Percentiles rank a stretch among this genome's conserved stretches.
Conservation (phyloP, 2,888 invertebrate species). For the Sinotaia quadrata region DNA sequence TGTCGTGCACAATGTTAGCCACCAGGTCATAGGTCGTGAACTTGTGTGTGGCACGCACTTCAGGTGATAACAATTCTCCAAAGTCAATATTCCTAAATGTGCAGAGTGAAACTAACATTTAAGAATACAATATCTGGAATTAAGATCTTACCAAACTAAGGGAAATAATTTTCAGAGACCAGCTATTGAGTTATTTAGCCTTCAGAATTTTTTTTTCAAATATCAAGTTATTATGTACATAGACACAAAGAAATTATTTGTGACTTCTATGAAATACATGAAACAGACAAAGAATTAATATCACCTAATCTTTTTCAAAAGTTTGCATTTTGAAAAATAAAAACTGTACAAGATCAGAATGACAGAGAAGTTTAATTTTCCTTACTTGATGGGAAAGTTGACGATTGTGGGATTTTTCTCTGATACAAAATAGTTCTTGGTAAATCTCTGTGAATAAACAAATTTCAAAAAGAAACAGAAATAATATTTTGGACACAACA, state of each 20-base stretch:
- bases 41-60: constrained; percentile 75
- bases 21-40: constrained; percentile 95
- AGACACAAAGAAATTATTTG: too few species aligned
- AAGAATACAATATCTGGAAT: too few species aligned
- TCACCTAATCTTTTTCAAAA: not conserved
- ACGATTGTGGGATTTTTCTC: constrained; percentile 99
- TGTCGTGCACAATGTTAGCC: constrained; percentile 99
- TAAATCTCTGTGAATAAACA: constrained; percentile 82
- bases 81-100: constrained; percentile 91
- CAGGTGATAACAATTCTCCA: constrained; percentile 91
- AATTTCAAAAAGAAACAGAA: constrained; percentile 7
- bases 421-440: constrained; percentile 98
- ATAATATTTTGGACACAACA: not conserved
- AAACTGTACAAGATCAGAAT: not conserved
- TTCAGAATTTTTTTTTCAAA: too few species aligned
- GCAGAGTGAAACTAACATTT: not conserved
- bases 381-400: constrained; percentile 98
- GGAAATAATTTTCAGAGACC: too few species aligned
- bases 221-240: too few species aligned
- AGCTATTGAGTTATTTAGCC: too few species aligned
- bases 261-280: too few species aligned
- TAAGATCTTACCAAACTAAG: too few species aligned
- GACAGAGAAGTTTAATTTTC: constrained; percentile 11
- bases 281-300: too few species aligned
- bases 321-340: not conserved